Evolutionary conservation across 2,888 invertebrate genomes (phyloP), one percentile per base, ranked within the genome.

Genomic region (Machimus rusticus): DNA sequence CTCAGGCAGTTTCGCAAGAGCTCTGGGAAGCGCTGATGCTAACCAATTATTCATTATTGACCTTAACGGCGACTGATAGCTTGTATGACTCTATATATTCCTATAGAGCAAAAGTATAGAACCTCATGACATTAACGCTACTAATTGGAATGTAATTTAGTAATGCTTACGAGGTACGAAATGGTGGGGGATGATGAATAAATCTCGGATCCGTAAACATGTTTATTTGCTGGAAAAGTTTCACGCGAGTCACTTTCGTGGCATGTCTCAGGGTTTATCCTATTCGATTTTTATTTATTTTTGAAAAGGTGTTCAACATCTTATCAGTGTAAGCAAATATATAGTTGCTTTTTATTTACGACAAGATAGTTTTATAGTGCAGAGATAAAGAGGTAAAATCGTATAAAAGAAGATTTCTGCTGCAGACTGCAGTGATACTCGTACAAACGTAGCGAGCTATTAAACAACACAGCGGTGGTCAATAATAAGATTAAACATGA

Each of bases 151-250:
- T 39, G 66, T 74, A 84, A 84, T 82, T 84, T 74, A 84, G 84
- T 84, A 37, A 39, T 74, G 81, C 84, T 84, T 74, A 74, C 74
- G 39, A 84, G 43, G 14, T 39, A 74, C 84, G 16, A 74, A 16
- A 39, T 34, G 43, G 39, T 19, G 39, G 74, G 74, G 9, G 28
- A 57, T 85, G 39, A 43, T 23, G n/a, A 74, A 43, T 74, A 46
- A 74, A 85, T 85, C 74, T 74, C 28, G 74, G 74, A 85, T 85
- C 85, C 74, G 85, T 43, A 85, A 85, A 74, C 85, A 85, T 74
- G 74, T 85, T 85, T 85, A 74, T 43, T 85, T 85, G 74, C 37
- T 5, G n/a, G 6, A 34, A 23, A 74, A 16, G 8, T 14, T 16
- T 74, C 14, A 5, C n/a, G 28, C 28, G 16, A 16, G 34, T 76